Percentiles rank a stretch among this genome's conserved stretches.
These are phyloP conservation scores for Helogale parvula DNA, from an alignment of 2,113 vertebrate genomes.

Conservation along the genomic window DNA sequence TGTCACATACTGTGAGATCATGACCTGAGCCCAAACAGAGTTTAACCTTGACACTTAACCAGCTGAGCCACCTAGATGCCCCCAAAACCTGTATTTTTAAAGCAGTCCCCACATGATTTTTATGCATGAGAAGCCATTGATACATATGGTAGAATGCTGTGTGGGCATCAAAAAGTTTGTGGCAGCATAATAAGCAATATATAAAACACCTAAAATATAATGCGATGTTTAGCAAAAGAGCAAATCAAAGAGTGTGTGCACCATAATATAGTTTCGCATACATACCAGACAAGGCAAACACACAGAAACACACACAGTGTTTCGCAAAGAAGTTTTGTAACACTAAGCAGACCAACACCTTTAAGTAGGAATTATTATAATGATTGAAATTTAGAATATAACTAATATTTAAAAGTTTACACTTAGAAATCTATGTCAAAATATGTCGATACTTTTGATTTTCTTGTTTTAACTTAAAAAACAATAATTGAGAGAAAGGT, in stretches of 20 bases:
- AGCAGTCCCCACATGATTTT: not conserved
- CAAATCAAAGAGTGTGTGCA: not conserved
- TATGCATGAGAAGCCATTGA: not conserved
- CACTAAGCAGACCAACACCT: not conserved
- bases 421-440: not conserved
- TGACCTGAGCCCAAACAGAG: no score
- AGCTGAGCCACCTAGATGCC: no score
- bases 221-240: not conserved
- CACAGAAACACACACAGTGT: not conserved
- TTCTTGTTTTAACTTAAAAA: not conserved
- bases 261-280: not conserved
- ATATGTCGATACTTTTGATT: not conserved
- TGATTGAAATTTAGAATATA: not conserved
- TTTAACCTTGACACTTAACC: no score
- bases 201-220: not conserved
- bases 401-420: not conserved
- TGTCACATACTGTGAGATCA: no score
- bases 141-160: not conserved
- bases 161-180: not conserved
- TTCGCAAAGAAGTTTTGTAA: not conserved
- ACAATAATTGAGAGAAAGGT: not conserved
- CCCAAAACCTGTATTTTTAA: not conserved
- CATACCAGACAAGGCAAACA: no score
- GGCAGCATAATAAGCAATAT: not conserved
- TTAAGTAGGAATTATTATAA: conserved; percentile 12